A percentile compares a stretch with the other conserved stretches of the same genome.
phyloP scores from a whole-genome alignment of 2,797 vertebrate species.

The Salarias fasciatus region DNA sequence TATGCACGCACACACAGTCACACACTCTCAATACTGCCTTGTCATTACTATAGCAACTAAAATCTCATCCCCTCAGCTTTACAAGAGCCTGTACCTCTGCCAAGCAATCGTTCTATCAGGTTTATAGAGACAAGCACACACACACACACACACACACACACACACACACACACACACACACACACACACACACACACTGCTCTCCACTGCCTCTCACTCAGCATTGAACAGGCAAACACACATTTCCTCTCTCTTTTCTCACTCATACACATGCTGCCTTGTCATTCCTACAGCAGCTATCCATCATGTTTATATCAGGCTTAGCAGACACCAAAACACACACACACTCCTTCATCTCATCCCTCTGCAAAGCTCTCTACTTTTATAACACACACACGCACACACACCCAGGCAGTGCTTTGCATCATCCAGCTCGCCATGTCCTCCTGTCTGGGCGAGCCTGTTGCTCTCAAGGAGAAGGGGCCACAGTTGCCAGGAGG shows the following conservation, averaged over 20 bases:
- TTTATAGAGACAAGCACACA: constrained; percentile 62
- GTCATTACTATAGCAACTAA: constrained; percentile 73
- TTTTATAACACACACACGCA: constrained; percentile 36
- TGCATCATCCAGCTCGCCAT: constrained; percentile 57
- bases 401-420: constrained; percentile 29
- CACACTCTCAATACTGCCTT: constrained; percentile 43
- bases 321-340: constrained; percentile 40
- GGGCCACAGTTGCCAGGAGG: constrained; percentile 65
- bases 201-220: constrained; percentile 28
- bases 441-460: constrained; percentile 69
- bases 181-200: constrained; percentile 28
- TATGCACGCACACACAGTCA: constrained; percentile 17
- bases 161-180: constrained; percentile 32
- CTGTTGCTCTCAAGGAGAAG: constrained; percentile 75
- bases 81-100: constrained; percentile 63
- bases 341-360: constrained; percentile 34
- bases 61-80: constrained; percentile 73
- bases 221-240: constrained; percentile 59
- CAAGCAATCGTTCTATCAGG: constrained; percentile 69
- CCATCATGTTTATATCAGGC: constrained; percentile 71
- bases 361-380: constrained; percentile 21
- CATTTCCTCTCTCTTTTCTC: constrained; percentile 31
- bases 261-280: constrained; percentile 38
- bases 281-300: constrained; percentile 62
- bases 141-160: constrained; percentile 23